A percentile compares a stretch with the other conserved stretches of the same genome.
phyloP scores from a whole-genome alignment of 2,797 vertebrate genomes.

The Danio kyathit region DNA sequence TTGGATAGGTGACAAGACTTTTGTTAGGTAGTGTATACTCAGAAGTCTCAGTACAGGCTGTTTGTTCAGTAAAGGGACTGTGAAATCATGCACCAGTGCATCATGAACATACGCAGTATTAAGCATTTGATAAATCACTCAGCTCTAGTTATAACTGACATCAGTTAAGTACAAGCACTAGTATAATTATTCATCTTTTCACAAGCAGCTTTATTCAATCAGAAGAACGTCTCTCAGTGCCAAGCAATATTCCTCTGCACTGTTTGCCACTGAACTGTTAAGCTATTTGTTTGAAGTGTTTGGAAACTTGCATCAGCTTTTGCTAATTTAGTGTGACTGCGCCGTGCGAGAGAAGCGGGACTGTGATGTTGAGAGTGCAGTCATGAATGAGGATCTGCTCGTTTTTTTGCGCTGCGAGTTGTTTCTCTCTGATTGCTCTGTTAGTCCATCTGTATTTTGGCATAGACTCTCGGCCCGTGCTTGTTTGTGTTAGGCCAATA shows the following conservation, averaged over 20 bases:
- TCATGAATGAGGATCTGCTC: conserved; percentile 43
- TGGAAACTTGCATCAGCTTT: conserved; percentile 36
- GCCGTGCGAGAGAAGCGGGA: neutral
- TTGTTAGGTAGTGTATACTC: too few relatives aligned
- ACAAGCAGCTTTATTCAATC: neutral
- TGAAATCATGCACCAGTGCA: too few relatives aligned
- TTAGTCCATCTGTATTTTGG: conserved; percentile 53
- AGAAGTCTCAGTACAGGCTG: too few relatives aligned
- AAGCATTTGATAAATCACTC: neutral
- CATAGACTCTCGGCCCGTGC: conserved; percentile 36
- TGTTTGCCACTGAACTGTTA: conserved; percentile 37
- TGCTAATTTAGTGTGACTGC: conserved; percentile 38
- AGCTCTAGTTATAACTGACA: neutral
- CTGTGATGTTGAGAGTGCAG: conserved; percentile 11
- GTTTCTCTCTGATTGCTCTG: conserved; percentile 56
- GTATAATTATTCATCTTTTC: neutral
- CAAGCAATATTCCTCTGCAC: neutral
- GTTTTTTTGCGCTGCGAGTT: conserved; percentile 2
- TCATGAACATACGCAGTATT: neutral
- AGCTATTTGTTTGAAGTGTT: conserved; percentile 45
- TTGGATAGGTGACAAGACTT: too few relatives aligned
- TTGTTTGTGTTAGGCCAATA: conserved; percentile 64
- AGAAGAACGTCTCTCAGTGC: conserved; percentile 2
- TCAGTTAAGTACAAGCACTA: neutral
- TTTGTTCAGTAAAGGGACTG: too few relatives aligned